Evolutionary conservation across 2,113 vertebrate species (phyloP), one percentile per base, ranked within the genome.

Genomic region (Bothrops jararaca): DNA sequence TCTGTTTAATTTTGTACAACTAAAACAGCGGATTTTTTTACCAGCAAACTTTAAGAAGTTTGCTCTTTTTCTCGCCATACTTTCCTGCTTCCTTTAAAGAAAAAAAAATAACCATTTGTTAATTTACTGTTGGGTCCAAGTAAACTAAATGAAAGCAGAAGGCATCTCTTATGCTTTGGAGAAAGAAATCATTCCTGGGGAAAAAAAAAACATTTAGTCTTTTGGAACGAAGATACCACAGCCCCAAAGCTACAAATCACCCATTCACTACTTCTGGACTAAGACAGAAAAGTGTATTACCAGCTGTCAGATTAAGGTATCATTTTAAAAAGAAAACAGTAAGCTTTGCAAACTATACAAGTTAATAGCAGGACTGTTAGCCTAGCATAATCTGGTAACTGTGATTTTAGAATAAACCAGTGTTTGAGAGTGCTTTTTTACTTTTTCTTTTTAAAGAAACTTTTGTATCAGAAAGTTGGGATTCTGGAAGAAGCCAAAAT

Each of bases 11-110:
- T 96, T 96, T 96, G 93, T 93, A 89, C 95, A 91, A 92, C 93
- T 92, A 86, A 93, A 97, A 96, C 94, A 95, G 91, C 94, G 95
- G 95, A 91, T 95, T 96, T 97, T 94, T 94, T 97, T 94, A 94
- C 94, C 94, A 96, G 93, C 93, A 92, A 93, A 95, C 90, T 93
- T 95, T 93, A 94, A 96, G 93, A 95, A 93, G 93, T 91, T 96
- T 92, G 87, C 90, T 92, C 97, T 95, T 90, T 96, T 95, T 95
- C 93, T 93, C 56, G 93, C 93, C 94, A 52, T 52, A 95, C 89
- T 7, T 0, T 50, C 88, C 94, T 92, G 92, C 54, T 95, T 91
- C 89, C 96, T 96, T 95, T 95, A 54, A 42, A 34, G 93, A 89
- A 93, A 88, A 91, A 97, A 94, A 97, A 94, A 96, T 92, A 92